phyloP scores from a whole-genome alignment of 2,888 invertebrate species.

The Dolichomitus sp. region DNA sequence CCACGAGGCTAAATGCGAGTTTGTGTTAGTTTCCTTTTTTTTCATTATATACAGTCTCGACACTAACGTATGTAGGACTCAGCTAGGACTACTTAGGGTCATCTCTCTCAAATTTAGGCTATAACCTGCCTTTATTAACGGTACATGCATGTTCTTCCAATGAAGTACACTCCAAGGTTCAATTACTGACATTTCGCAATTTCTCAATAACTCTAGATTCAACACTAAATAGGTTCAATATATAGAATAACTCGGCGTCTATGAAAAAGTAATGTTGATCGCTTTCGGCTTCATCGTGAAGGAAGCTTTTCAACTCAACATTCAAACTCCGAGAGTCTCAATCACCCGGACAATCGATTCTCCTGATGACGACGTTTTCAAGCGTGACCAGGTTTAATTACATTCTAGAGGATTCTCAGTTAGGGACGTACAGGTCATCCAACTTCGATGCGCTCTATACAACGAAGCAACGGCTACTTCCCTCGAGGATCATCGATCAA shows the following conservation, averaged over 20 bases:
- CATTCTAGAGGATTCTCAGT: constrained; percentile 66
- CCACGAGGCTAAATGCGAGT: constrained; percentile 20
- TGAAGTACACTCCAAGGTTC: too few species aligned
- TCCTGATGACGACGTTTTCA: constrained; percentile 76
- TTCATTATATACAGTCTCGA: constrained; percentile 10
- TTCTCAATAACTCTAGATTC: too few species aligned
- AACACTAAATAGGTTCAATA: too few species aligned
- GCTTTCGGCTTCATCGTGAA: too few species aligned
- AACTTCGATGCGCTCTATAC: constrained; percentile 48
- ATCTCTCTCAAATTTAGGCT: too few species aligned
- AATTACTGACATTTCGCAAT: too few species aligned
- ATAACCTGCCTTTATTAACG: too few species aligned
- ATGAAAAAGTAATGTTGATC: too few species aligned
- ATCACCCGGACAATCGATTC: constrained; percentile 77
- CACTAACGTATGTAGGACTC: constrained; percentile 50
- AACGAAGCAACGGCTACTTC: constrained; percentile 44
- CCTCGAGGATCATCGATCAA: constrained; percentile 66
- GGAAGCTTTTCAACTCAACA: too few species aligned
- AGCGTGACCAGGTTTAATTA: constrained; percentile 78
- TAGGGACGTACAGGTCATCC: constrained; percentile 29
- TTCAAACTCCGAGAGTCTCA: constrained; percentile 50
- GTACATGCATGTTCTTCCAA: too few species aligned
- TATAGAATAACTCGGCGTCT: too few species aligned
- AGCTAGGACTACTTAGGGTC: too few species aligned
- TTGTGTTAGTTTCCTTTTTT: constrained; percentile 22